phyloP scores from a whole-genome alignment of 2,797 vertebrate genomes.

The Tragopan temminckii region DNA sequence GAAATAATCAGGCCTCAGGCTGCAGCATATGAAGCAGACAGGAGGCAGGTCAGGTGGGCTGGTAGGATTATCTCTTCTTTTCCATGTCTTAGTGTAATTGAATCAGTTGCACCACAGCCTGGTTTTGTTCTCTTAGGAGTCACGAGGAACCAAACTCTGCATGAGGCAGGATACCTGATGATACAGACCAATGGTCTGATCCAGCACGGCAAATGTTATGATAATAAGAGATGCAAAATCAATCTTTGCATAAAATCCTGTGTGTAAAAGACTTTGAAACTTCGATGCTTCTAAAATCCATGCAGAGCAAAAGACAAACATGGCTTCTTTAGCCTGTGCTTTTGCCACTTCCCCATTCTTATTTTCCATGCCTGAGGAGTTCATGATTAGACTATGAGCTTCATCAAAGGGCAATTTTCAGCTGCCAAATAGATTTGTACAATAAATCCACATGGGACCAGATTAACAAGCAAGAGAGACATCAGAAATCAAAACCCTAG shows the following conservation, averaged over 20 bases:
- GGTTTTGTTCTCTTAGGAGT: slow-evolving; percentile 40
- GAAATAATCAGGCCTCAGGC: neutral
- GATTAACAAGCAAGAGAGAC: slow-evolving; percentile 73
- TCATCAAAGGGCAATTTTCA: slow-evolving; percentile 74
- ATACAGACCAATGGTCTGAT: slow-evolving; percentile 53
- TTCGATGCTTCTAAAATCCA: slow-evolving; percentile 36
- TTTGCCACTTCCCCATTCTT: slow-evolving; percentile 37
- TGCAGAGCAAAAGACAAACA: slow-evolving; percentile 46
- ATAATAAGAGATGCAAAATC: slow-evolving; percentile 28
- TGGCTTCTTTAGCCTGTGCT: neutral
- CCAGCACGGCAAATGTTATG: slow-evolving; percentile 28
- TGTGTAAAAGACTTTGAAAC: slow-evolving; percentile 45
- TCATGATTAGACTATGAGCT: slow-evolving; percentile 55
- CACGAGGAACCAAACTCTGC: neutral
- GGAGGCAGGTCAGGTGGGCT: neutral
- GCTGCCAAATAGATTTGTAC: slow-evolving; percentile 71
- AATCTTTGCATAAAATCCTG: slow-evolving; percentile 40
- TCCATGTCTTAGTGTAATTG: neutral
- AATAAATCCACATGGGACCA: slow-evolving; percentile 70
- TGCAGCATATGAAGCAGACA: neutral
- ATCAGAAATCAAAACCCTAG: slow-evolving; percentile 71
- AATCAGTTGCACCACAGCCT: slow-evolving; percentile 19
- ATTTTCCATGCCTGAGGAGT: slow-evolving; percentile 70
- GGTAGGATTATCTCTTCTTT: slow-evolving; percentile 32
- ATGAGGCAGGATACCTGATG: slow-evolving; percentile 4